Evolutionary conservation across 2,888 invertebrate genomes (phyloP).

Genomic region (Stratiomys singularior): DNA sequence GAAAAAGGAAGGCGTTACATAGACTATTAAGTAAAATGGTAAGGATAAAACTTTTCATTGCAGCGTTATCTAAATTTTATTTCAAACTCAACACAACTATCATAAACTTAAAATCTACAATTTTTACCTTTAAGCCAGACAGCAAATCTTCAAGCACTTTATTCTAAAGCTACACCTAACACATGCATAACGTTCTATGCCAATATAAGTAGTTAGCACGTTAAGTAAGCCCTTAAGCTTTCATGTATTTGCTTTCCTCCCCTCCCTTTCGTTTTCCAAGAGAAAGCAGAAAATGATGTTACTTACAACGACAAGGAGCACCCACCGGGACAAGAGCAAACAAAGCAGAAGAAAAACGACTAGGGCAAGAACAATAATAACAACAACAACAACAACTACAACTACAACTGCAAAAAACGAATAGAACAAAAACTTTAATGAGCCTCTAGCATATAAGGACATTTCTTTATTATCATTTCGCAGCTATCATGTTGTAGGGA

Average conservation of each 20-base stretch:
- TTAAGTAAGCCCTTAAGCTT: constrained; percentile 31
- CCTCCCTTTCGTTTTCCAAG: neutral
- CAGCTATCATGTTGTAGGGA: constrained; percentile 44
- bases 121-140: no score
- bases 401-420: constrained; percentile 39
- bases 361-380: neutral
- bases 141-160: no score
- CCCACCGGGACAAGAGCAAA: neutral
- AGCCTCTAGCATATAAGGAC: constrained; percentile 50
- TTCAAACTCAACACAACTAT: no score
- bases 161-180: no score
- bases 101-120: no score
- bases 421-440: constrained; percentile 48
- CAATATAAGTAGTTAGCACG: neutral
- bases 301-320: neutral
- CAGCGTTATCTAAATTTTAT: no score
- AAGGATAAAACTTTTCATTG: no score
- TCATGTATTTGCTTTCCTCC: constrained; percentile 6
- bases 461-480: constrained; percentile 50
- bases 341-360: neutral
- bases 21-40: no score
- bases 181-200: no score
- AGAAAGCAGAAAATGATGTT: constrained; percentile 12
- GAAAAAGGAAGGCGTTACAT: no score
- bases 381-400: neutral